Conservation (phyloP, 1,140 invertebrate genomes). For the Potamilus streckersoni region DNA sequence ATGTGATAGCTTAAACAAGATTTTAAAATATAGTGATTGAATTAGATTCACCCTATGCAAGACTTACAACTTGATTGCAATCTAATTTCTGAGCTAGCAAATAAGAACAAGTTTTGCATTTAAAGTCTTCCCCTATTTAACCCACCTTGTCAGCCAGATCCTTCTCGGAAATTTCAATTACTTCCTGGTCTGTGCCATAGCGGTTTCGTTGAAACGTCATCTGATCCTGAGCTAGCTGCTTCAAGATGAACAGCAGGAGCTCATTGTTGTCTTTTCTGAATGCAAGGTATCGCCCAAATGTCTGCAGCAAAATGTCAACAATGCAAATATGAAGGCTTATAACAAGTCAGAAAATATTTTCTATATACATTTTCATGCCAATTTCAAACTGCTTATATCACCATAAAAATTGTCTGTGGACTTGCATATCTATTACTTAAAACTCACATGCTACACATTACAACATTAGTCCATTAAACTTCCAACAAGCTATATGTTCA, state of each 20-base stretch:
- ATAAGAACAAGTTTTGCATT: neutral
- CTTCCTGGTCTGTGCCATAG: conserved; percentile 75
- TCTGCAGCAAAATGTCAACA: conserved; percentile 72
- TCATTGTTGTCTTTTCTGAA: conserved; percentile 98
- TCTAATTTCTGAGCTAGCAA: neutral
- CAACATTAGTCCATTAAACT: too few relatives aligned
- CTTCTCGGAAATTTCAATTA: conserved; percentile 89
- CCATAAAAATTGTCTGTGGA: too few relatives aligned
- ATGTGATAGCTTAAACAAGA: neutral
- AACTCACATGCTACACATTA: too few relatives aligned
- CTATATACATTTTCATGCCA: too few relatives aligned
- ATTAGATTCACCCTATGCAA: neutral
- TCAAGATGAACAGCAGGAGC: conserved; percentile 93
- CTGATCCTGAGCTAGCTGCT: conserved; percentile 93
- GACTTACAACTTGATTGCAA: neutral
- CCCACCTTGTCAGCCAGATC: conserved; percentile 88
- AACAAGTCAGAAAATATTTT: too few relatives aligned
- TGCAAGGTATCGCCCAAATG: conserved; percentile 92
- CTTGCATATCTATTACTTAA: too few relatives aligned
- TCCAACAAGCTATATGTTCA: too few relatives aligned
- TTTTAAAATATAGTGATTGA: neutral
- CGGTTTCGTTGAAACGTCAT: conserved; percentile 86
- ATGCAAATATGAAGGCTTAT: too few relatives aligned
- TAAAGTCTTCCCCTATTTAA: neutral
- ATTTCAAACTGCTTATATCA: too few relatives aligned